phyloP scores from a whole-genome alignment of 1,140 invertebrate species.

The Megalopta genalis region DNA sequence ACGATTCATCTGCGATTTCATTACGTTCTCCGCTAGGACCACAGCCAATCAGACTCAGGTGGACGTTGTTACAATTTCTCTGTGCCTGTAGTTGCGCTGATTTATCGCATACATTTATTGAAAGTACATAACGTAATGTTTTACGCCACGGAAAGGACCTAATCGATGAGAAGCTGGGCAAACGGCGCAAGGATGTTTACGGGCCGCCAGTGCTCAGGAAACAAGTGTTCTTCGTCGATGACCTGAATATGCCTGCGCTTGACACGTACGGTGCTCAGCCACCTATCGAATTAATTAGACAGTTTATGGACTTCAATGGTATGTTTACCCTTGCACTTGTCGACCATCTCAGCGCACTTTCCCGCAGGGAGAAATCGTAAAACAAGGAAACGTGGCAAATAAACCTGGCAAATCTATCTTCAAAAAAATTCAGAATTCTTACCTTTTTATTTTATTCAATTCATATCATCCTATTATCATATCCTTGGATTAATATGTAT shows the following conservation, averaged over 20 bases:
- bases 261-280: slow-evolving; percentile 86
- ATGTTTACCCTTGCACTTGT: background rate
- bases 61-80: background rate
- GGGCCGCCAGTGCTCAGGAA: slow-evolving; percentile 84
- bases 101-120: too few relatives aligned
- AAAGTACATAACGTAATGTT: too few relatives aligned
- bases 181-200: slow-evolving; percentile 83
- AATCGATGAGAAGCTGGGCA: slow-evolving; percentile 89
- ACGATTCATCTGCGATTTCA: slow-evolving; percentile 87
- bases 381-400: too few relatives aligned
- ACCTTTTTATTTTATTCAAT: too few relatives aligned
- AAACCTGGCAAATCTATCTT: too few relatives aligned
- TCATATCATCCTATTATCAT: too few relatives aligned
- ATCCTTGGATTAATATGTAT: too few relatives aligned
- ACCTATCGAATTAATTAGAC: slow-evolving; percentile 86
- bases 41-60: slow-evolving; percentile 90
- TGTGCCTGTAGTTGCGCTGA: too few relatives aligned
- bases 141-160: slow-evolving; percentile 82
- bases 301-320: slow-evolving; percentile 86
- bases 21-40: slow-evolving; percentile 90
- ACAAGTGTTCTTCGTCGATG: slow-evolving; percentile 86
- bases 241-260: slow-evolving; percentile 87
- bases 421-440: too few relatives aligned
- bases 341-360: too few relatives aligned
- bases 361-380: too few relatives aligned